A percentile compares a stretch with the other conserved stretches of the same genome.
These are phyloP conservation scores for Asobara japonica DNA, from an alignment of 1,140 invertebrate species.

Conservation along the genomic window DNA sequence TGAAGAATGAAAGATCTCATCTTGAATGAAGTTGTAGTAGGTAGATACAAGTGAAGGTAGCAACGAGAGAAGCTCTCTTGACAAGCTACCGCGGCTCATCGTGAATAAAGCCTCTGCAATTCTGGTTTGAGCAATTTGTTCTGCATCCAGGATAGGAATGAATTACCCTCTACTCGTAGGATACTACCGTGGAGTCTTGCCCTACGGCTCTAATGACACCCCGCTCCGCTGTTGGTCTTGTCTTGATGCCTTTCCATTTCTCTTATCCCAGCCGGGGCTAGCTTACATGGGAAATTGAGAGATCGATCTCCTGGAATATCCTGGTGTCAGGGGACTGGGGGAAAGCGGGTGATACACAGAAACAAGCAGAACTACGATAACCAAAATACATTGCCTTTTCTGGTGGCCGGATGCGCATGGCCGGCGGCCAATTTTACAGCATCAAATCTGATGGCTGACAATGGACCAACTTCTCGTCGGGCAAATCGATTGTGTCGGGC, in stretches of 20 bases:
- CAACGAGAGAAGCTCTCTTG: background rate
- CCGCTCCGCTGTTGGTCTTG: background rate
- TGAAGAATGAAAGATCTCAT: too few species aligned
- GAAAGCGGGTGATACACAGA: background rate
- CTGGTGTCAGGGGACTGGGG: background rate
- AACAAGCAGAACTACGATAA: background rate
- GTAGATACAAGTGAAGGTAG: too few species aligned
- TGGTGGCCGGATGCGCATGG: too few species aligned
- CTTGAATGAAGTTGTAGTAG: too few species aligned
- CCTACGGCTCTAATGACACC: background rate
- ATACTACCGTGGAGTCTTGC: background rate
- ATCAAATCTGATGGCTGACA: too few species aligned
- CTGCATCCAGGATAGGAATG: constrained; percentile 7
- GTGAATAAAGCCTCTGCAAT: background rate
- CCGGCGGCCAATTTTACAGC: background rate
- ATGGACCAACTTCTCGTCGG: too few species aligned
- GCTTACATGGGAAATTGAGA: background rate
- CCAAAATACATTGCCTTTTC: too few species aligned
- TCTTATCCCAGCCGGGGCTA: background rate
- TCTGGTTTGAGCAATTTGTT: constrained; percentile 11
- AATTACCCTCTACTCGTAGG: background rate
- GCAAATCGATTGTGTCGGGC: too few species aligned
- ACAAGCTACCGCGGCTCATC: background rate
- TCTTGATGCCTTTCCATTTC: constrained; percentile 5
- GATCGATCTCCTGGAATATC: background rate